Percentiles rank a stretch among this genome's conserved stretches.
Evolutionary conservation across 1,140 invertebrate genomes (phyloP).

Genomic region (Drosophila micromelanica): DNA sequence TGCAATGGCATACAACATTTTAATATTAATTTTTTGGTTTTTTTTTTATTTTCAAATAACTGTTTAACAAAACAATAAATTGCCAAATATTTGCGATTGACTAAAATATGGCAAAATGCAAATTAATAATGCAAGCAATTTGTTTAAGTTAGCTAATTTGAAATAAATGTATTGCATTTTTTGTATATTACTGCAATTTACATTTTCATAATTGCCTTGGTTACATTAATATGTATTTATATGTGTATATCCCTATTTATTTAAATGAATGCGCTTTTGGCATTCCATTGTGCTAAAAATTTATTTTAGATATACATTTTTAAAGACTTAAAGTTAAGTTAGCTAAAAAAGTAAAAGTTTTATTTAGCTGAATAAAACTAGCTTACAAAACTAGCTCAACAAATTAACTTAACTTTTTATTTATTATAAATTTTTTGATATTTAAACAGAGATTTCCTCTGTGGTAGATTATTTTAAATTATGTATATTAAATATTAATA

Average conservation of each 20-base stretch:
- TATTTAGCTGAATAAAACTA: too few species aligned
- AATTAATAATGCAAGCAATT: slow-evolving; percentile 72
- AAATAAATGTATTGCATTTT: slow-evolving; percentile 43
- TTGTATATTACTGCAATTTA: slow-evolving; percentile 32
- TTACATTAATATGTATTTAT: too few species aligned
- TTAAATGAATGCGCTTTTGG: slow-evolving; percentile 10
- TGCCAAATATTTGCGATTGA: slow-evolving; percentile 32
- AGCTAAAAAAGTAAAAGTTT: too few species aligned
- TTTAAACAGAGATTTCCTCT: too few species aligned
- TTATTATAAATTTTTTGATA: too few species aligned
- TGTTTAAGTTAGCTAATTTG: slow-evolving; percentile 72
- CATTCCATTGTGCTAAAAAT: not conserved
- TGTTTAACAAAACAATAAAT: not conserved
- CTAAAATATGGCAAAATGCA: slow-evolving; percentile 51
- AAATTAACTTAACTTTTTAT: too few species aligned
- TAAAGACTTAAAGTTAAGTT: too few species aligned
- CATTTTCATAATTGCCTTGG: slow-evolving; percentile 28
- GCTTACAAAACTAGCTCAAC: too few species aligned
- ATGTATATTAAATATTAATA: too few species aligned
- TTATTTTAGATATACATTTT: too few species aligned
- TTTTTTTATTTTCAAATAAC: slow-evolving; percentile 2
- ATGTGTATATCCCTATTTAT: not conserved
- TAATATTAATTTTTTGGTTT: slow-evolving; percentile 14
- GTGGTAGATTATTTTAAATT: too few species aligned
- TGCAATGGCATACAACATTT: slow-evolving; percentile 5